Base-by-base conservation (phyloP, 2,888 invertebrate genomes). In the Pyrgus malvae region DNA sequence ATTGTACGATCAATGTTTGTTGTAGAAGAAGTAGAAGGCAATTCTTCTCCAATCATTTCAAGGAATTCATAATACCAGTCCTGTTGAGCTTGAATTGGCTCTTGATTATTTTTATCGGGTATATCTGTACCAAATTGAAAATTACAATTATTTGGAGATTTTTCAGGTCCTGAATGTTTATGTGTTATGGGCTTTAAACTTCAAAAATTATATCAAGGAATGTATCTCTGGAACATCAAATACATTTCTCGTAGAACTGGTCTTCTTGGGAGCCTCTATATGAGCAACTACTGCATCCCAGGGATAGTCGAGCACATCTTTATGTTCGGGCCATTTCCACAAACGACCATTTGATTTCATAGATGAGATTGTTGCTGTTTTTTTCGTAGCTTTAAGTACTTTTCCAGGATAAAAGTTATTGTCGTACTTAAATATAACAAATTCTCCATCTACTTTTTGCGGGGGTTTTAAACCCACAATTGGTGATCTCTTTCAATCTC, bases 241-340 rank as follows among this genome's bases (percentile, higher is more conserved):
- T 49, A 58, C 57, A 55, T 61, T 58, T 55, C 58, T 51, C 51
- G 58, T 61, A 42, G 33, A 38, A 57, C 58, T 58, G 41, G 57
- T 29, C 29, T 29, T 29, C n/a, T 29, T 60, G 48, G 60, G 58
- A 12, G 8, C 58, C 42, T 60, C 51, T 56, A 58, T 58, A 55
- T 57, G 57, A 51, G 56, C 46, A 38, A 56, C 35, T 35, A 58
- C 60, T 35, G 48, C 48, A 31, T 60, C 48, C 60, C 60, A 60
- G 29, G 38, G 51, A 48, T 59, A 61, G 45, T 57, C 58, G 23
- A 57, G 57, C 41, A 59, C 55, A 48, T 61, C 61, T 44, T 11
- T 41, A 37, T 45, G 48, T 46, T 57, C 61, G 19, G 57, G 61
- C 61, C 61, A 61, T 55, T 61, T 61, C 61, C 61, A 61, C 29